Percentiles rank a stretch among this genome's conserved stretches.
These are phyloP conservation scores for Electrona antarctica DNA, from an alignment of 2,113 vertebrate species.

Conservation along the genomic window DNA sequence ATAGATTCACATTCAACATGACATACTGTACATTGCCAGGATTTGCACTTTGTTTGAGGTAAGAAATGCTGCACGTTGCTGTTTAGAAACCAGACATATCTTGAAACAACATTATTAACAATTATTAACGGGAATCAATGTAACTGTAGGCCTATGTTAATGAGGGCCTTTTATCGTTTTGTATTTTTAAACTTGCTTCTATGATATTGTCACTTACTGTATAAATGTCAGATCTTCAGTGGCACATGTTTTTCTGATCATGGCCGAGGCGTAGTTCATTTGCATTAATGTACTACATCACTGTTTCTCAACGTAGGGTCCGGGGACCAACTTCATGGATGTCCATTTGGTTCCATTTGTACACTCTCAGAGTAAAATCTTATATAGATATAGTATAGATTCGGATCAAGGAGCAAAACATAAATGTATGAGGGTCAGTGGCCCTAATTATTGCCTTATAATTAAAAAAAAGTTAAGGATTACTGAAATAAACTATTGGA, in stretches of 20 bases:
- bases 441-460: too few relatives aligned
- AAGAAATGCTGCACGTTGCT: constrained; percentile 39
- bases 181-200: constrained; percentile 56
- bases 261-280: constrained; percentile 14
- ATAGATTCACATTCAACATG: too few relatives aligned
- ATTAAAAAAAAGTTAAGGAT: too few relatives aligned
- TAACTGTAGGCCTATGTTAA: constrained; percentile 5
- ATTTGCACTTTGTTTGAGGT: constrained; percentile 60
- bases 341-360: too few relatives aligned
- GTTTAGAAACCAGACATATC: constrained; percentile 59
- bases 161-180: constrained; percentile 54
- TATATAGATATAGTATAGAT: too few relatives aligned
- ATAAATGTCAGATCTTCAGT: constrained; percentile 9
- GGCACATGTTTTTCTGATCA: constrained; percentile 8
- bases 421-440: too few relatives aligned
- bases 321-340: too few relatives aligned
- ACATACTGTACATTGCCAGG: constrained; percentile 22
- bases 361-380: too few relatives aligned
- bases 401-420: too few relatives aligned
- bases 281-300: constrained; percentile 32
- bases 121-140: too few relatives aligned
- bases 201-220: constrained; percentile 32
- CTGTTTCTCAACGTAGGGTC: too few relatives aligned
- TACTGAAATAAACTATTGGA: too few relatives aligned
- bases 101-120: constrained; percentile 42